Base-by-base conservation (phyloP, 2,888 invertebrate genomes). In the Leuctra nigra region DNA sequence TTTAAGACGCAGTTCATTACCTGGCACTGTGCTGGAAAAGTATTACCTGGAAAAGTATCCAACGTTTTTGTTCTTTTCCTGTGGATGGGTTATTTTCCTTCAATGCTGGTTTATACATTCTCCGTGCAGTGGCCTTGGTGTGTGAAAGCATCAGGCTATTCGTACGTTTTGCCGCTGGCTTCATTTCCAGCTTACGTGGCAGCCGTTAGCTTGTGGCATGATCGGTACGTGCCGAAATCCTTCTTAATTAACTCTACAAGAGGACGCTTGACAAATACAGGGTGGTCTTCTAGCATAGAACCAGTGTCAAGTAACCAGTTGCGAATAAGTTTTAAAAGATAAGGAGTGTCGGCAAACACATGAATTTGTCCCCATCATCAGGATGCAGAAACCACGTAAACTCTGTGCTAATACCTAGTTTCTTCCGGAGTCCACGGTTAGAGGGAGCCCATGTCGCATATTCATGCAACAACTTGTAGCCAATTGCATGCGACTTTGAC, bases 271-370 rank as follows among this genome's bases (percentile, higher is more conserved):
- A 11, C 7, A 20, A 52, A 13, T 2, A 29, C 22, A 23, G 18
- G 1, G 9, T 33, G 29, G 29, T 38, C 25, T 36, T 22, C 39
- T 16, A 2, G 20, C 7, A n/a, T 22, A 23, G 66, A 66, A 13
- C 63, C 64, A 24, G 62, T 63, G 53, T 66, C 64, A n/a, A 65
- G 7, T 23, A 67, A 57, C 64, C 64, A 64, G 50, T 66, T 65
- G 52, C 65, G 56, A 1, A 64, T 29, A 2, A 65, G 55, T 60
- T 66, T 65, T 11, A 66, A 47, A 20, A 67, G 44, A 55, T 65
- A 65, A 6, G 68, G 66, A n/a, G n/a, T 63, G 61, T 67, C 66
- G 6, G 64, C 62, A 57, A 64, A 66, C 24, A 63, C 57, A 56
- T 61, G 64, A 44, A 65, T 57, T 16, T 59, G 18, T 63, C 57